These are phyloP conservation scores for Anolis carolinensis DNA, from an alignment of 2,113 vertebrate genomes.

Conservation along the genomic window DNA sequence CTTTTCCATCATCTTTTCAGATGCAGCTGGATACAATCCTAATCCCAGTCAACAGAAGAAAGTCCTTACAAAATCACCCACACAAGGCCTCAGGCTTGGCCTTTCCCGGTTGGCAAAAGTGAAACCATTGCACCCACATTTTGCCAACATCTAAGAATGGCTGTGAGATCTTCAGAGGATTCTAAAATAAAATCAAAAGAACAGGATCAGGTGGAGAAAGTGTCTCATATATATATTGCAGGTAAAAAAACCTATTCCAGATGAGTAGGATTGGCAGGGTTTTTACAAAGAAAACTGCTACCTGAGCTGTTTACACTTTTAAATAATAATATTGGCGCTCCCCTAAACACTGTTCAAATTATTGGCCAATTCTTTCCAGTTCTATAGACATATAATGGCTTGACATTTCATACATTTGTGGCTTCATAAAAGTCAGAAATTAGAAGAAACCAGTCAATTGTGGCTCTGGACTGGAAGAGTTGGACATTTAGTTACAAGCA, in stretches of 20 bases:
- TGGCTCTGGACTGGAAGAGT: neutral
- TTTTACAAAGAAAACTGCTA: neutral
- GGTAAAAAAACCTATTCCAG: neutral
- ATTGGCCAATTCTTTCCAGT: neutral
- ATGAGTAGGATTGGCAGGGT: neutral
- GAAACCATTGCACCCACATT: slow-evolving; percentile 87
- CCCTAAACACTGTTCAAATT: neutral
- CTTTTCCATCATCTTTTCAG: slow-evolving; percentile 68
- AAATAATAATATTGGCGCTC: neutral
- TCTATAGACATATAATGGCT: too few species aligned
- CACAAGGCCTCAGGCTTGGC: slow-evolving; percentile 88
- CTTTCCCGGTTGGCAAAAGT: slow-evolving; percentile 89
- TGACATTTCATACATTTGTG: neutral
- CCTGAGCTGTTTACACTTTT: neutral
- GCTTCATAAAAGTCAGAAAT: neutral
- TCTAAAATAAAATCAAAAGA: neutral
- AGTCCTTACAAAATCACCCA: slow-evolving; percentile 79
- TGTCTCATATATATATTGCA: neutral
- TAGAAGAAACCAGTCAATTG: neutral
- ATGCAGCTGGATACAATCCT: slow-evolving; percentile 73
- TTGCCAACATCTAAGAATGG: slow-evolving; percentile 71
- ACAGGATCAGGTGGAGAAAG: neutral
- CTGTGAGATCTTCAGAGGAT: neutral
- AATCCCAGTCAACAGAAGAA: slow-evolving; percentile 47
- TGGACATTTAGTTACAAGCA: slow-evolving; percentile 10